Conservation (phyloP, 2,888 invertebrate genomes). For the Polyommatus icarus region DNA sequence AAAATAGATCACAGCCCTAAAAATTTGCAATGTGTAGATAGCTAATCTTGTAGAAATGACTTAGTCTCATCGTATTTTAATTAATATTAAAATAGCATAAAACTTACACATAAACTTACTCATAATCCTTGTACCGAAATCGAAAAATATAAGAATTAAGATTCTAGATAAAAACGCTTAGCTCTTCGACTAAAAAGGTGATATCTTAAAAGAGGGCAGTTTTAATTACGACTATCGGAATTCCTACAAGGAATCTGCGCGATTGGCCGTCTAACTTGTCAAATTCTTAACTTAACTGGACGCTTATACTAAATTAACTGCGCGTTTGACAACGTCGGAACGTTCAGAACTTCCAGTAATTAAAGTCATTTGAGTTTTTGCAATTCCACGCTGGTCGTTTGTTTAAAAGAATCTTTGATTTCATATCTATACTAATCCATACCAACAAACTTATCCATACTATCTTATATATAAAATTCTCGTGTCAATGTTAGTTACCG, state of each 20-base stretch:
- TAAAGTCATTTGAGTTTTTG: slow-evolving; percentile 39
- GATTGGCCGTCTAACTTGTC: slow-evolving; percentile 60
- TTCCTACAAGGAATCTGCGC: slow-evolving; percentile 67
- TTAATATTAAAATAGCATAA: too few species aligned
- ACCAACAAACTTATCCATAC: too few species aligned
- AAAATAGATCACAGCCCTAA: too few species aligned
- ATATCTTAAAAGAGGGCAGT: slow-evolving; percentile 66
- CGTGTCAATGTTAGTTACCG: too few species aligned
- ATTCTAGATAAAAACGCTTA: not conserved
- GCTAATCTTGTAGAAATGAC: too few species aligned
- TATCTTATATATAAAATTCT: too few species aligned
- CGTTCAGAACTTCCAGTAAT: slow-evolving; percentile 39
- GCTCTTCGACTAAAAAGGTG: slow-evolving; percentile 49
- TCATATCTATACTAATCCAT: not conserved
- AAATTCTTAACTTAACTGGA: slow-evolving; percentile 54
- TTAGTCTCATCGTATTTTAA: too few species aligned
- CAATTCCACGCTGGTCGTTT: not conserved
- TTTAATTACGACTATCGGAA: slow-evolving; percentile 70
- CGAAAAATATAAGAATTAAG: not conserved
- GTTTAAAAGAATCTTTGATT: not conserved
- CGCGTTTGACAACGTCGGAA: slow-evolving; percentile 41
- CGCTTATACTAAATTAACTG: slow-evolving; percentile 33
- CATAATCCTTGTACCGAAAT: too few species aligned
- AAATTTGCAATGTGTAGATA: too few species aligned
- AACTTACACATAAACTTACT: too few species aligned